Evolutionary conservation across 2,113 vertebrate genomes (phyloP), one percentile per base, ranked within the genome.

Genomic region (Embiotoca jacksoni): DNA sequence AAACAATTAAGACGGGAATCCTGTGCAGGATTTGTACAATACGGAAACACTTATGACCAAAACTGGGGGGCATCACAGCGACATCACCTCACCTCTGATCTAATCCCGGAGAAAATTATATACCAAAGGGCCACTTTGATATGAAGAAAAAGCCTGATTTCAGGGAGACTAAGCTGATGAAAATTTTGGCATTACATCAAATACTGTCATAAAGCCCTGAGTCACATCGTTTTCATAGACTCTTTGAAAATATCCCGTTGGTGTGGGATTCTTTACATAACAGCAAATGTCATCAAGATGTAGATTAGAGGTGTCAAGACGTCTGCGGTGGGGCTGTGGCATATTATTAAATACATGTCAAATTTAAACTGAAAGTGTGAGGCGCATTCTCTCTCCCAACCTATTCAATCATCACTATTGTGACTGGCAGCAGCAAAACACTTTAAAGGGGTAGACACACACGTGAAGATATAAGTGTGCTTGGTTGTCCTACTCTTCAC

Each of bases 311-410:
- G 36, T 75, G 80, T 83, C 79, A 74, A 74, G 64, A 41, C 83
- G 75, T 84, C 84, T 81, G 49, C 33, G 13, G 3, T 59, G 69
- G 44, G 66, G 57, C 65, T 49, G 75, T 69, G 74, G 37, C 63
- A 52, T 66, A 71, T 81, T 80, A 79, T 79, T 78, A 75, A 88
- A 85, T 44, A 56, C 55, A 53, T 63, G 73, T 89, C 78, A 73
- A 70, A 83, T 67, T 61, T 61, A 81, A 81, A 85, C 80, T 41
- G 56, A 75, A 88, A 6, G 37, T 55, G 52, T 47, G 72, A 72
- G 63, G 16, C 14, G 4, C 39, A 52, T 75, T 69, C 54, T 76
- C 46, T 53, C 77, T 62, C 32, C 58, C 31, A 54, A 73, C 64
- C 62, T 66, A 49, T 84, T 81, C 72, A 74, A 61, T 89, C 81